These are phyloP conservation scores for Salvelinus fontinalis DNA, from an alignment of 2,113 vertebrate genomes.

Conservation along the genomic window DNA sequence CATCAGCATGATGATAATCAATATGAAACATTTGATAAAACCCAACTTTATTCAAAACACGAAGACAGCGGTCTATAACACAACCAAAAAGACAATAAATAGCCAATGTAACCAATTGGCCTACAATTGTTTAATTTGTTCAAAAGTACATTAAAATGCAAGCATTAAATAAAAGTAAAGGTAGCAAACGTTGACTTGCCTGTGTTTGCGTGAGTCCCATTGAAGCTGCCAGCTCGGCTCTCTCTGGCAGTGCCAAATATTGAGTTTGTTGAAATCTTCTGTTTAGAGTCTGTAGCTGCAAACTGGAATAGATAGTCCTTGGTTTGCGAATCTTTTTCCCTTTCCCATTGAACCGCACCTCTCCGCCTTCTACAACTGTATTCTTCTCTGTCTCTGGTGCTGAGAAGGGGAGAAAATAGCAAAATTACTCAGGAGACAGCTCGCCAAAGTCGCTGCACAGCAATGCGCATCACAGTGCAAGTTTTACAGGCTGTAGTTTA, in stretches of 20 bases:
- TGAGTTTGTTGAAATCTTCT: conserved; percentile 98
- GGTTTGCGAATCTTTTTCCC: conserved; percentile 99
- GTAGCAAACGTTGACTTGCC: conserved; percentile 72
- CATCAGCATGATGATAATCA: no score
- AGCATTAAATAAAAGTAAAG: not conserved
- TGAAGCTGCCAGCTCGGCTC: conserved; percentile 95
- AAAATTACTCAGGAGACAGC: conserved; percentile 50
- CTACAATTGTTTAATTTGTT: no score
- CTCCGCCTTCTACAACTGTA: conserved; percentile 97
- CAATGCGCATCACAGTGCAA: conserved; percentile 80
- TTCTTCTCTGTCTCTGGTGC: conserved; percentile 92
- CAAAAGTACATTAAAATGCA: not conserved
- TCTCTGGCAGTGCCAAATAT: conserved; percentile 95
- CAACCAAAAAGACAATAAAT: not conserved
- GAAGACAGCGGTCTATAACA: not conserved
- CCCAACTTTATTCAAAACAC: not conserved
- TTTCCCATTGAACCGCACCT: conserved; percentile 98
- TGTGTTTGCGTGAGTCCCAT: conserved; percentile 98
- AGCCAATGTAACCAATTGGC: not conserved
- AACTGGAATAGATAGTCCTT: conserved; percentile 98
- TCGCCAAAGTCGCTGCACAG: conserved; percentile 69
- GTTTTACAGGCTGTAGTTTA: conserved; percentile 93
- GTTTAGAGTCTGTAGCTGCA: conserved; percentile 97
- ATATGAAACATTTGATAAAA: not conserved
- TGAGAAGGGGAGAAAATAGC: conserved; percentile 48